These are phyloP conservation scores for Peromyscus polionotus DNA, from an alignment of 2,113 vertebrate species.

Conservation along the genomic window DNA sequence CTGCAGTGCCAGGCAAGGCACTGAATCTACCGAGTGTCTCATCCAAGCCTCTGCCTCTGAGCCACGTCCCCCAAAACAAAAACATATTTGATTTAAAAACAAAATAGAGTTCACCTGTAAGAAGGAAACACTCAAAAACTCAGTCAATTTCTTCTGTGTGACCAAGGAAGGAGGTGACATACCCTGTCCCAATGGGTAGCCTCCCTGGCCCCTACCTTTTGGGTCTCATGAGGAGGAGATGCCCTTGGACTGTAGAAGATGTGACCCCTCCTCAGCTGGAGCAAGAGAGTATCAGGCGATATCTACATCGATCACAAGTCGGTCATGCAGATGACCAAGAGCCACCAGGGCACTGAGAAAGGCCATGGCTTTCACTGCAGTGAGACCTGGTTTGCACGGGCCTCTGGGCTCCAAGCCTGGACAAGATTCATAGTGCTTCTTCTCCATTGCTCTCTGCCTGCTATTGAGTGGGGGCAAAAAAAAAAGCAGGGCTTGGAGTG, in stretches of 20 bases:
- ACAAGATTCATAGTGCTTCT: rapidly evolving
- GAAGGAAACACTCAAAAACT: neutral
- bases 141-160: rapidly evolving
- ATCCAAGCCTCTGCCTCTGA: neutral
- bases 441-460: neutral
- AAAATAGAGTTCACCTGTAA: neutral
- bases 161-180: rapidly evolving
- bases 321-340: rapidly evolving
- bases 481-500: rapidly evolving
- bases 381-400: neutral
- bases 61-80: no score
- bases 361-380: rapidly evolving
- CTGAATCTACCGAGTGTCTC: neutral
- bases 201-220: rapidly evolving
- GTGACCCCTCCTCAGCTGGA: rapidly evolving
- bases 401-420: neutral
- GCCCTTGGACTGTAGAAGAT: rapidly evolving
- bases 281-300: neutral
- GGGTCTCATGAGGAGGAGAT: neutral
- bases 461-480: neutral
- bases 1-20: neutral
- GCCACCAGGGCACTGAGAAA: rapidly evolving
- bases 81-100: neutral
- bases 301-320: rapidly evolving
- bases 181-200: no score